Conservation (phyloP, 2,888 invertebrate genomes). For the Calameuta pallipes region DNA sequence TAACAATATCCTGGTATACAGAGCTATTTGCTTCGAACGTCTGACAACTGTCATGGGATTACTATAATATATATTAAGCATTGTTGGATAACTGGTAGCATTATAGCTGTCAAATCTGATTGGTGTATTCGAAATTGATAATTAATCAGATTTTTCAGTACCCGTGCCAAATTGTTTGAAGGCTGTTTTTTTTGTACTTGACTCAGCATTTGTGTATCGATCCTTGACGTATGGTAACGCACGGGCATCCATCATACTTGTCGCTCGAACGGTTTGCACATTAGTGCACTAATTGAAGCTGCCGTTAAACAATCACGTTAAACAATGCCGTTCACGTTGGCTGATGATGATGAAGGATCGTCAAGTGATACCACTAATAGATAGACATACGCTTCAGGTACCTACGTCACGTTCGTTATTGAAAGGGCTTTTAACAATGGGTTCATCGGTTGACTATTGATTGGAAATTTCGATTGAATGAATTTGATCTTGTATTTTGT, state of each 20-base stretch:
- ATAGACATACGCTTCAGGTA: background rate
- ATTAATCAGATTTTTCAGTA: background rate
- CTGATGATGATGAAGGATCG: background rate
- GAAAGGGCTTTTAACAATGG: background rate
- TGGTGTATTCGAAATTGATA: background rate
- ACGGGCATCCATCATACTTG: background rate
- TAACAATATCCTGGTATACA: background rate
- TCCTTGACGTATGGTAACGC: background rate
- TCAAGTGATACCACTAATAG: background rate
- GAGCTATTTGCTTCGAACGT: background rate
- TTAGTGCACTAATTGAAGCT: constrained; percentile 2
- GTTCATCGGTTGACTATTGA: background rate
- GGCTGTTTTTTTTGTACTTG: background rate
- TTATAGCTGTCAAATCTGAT: background rate
- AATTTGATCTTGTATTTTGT: background rate
- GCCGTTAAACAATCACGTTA: background rate
- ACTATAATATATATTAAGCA: background rate
- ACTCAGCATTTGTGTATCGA: constrained; percentile 1
- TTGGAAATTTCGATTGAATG: background rate
- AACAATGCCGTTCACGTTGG: background rate
- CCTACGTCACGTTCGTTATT: background rate
- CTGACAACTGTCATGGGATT: background rate
- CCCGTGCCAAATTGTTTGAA: background rate
- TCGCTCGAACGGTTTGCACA: constrained; percentile 1
- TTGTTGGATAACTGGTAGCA: background rate